These are phyloP conservation scores for Varroa destructor DNA, from an alignment of 1,140 invertebrate genomes.

Conservation along the genomic window DNA sequence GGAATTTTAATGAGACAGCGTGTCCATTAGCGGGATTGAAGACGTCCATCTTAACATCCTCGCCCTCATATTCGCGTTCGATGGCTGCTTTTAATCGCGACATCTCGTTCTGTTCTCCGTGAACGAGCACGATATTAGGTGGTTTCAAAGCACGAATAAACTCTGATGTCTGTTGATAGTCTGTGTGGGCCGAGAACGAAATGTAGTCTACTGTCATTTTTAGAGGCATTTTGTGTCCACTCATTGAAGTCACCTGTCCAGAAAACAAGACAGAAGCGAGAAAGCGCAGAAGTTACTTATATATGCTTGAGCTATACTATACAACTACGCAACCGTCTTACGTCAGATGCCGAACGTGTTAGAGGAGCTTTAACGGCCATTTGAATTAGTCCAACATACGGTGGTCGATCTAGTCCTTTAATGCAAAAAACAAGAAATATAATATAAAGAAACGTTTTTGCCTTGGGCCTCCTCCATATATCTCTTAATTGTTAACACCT, in stretches of 20 bases:
- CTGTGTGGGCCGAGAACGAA: slow-evolving; percentile 97
- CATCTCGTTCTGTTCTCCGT: slow-evolving; percentile 99
- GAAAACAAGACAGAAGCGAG: too few species aligned
- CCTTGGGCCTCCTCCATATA: too few species aligned
- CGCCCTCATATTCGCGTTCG: slow-evolving; percentile 82
- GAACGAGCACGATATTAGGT: slow-evolving; percentile 88
- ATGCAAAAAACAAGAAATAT: too few species aligned
- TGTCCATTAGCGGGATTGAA: slow-evolving; percentile 94
- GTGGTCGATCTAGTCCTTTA: too few species aligned
- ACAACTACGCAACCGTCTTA: too few species aligned
- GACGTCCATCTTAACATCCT: slow-evolving; percentile 72
- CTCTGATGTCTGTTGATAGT: slow-evolving; percentile 96
- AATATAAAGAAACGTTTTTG: too few species aligned
- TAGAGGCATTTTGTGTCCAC: slow-evolving; percentile 83
- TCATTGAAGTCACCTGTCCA: slow-evolving; percentile 63
- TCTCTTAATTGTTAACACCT: too few species aligned
- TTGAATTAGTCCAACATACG: too few species aligned
- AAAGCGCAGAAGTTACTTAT: too few species aligned
- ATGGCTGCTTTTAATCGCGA: slow-evolving; percentile 80
- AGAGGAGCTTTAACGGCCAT: too few species aligned
- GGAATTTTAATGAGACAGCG: slow-evolving; percentile 76
- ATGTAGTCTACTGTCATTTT: slow-evolving; percentile 99
- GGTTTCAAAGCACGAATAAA: slow-evolving; percentile 88
- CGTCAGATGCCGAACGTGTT: too few species aligned
- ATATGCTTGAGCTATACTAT: too few species aligned